Base-by-base conservation (phyloP, 2,888 invertebrate genomes). In the Idaea straminata region DNA sequence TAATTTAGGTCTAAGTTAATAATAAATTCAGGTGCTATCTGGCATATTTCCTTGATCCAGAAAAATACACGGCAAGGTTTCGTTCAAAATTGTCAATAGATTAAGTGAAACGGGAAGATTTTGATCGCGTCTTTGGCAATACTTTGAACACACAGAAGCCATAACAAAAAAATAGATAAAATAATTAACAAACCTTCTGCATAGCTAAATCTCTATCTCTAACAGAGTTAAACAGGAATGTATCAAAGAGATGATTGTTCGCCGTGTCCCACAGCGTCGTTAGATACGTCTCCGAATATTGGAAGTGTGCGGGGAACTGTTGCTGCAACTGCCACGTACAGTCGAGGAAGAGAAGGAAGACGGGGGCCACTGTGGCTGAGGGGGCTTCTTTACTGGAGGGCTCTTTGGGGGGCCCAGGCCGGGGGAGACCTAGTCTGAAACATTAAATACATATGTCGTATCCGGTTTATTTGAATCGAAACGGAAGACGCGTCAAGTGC, bases 261-360 rank as follows among this genome's bases (percentile, higher is more conserved):
- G 96, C 95, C 38, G 96, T 95, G 88, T 99, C 99, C 98, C 98
- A 98, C 35, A 99, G 85, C 0, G 97, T 96, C 0, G 98, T 97
- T 73, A 99, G 94, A 88, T 98, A 98, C 0, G 97, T 97, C 89
- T 98, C 98, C 16, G 97, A 96, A 92, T 97, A 98, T 89, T 98
- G 97, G 90, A 99, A 98, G 74, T 96, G 95, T 0, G 96, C 94
- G 0, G 98, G 98, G 88, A 96, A 98, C 91, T 99, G 98, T 76
- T 96, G 95, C 75, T 96, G 88, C 63, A 99, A 92, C 91, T 99
- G 99, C 97, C 98, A 98, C 64, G 96, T 96, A 86, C 98, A 97
- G 88, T 99, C 99, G 76, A 99, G 94, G 89, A 97, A 99, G 62
- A 99, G 91, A 61, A 99, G 94, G 85, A 99, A 97, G 62, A 99